Evolutionary conservation across 2,113 vertebrate species (phyloP).

Genomic region (Syrrhaptes paradoxus): DNA sequence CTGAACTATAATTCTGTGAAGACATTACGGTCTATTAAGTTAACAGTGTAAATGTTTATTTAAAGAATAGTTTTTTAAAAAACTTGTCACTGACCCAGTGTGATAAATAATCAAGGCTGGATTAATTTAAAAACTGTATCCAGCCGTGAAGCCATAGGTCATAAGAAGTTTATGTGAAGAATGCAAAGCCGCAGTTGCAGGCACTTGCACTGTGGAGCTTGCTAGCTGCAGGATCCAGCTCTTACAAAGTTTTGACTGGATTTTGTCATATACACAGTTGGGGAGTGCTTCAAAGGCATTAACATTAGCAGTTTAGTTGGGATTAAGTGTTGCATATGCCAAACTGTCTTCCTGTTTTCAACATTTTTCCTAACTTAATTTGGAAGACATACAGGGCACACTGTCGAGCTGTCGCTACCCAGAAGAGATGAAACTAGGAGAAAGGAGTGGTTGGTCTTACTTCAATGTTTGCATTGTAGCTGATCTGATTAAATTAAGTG

Average conservation of each 20-base stretch:
- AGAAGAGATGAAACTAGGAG: not conserved
- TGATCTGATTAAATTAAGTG: not conserved
- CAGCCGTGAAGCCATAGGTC: constrained; percentile 1
- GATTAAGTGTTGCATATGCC: constrained; percentile 14
- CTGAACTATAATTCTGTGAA: not conserved
- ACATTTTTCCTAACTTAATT: not conserved
- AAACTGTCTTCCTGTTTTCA: constrained; percentile 27
- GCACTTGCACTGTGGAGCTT: not conserved
- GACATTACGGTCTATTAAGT: not conserved
- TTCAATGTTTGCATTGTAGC: not conserved
- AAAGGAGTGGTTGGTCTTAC: not conserved
- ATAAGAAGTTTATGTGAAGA: constrained; percentile 39
- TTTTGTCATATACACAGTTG: not conserved
- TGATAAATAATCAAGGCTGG: constrained; percentile 34
- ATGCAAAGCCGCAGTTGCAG: not conserved
- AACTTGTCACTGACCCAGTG: not conserved
- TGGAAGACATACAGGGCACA: not conserved
- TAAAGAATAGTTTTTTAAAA: not conserved
- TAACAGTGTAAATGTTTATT: constrained; percentile 36
- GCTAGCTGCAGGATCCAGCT: not conserved
- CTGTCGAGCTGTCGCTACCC: not conserved
- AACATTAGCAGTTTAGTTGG: not conserved
- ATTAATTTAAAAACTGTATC: constrained; percentile 35
- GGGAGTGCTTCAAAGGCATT: not conserved
- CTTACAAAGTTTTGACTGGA: not conserved